Evolutionary conservation across 2,888 invertebrate genomes (phyloP).

Genomic region (Rhyacophila evoluta): DNA sequence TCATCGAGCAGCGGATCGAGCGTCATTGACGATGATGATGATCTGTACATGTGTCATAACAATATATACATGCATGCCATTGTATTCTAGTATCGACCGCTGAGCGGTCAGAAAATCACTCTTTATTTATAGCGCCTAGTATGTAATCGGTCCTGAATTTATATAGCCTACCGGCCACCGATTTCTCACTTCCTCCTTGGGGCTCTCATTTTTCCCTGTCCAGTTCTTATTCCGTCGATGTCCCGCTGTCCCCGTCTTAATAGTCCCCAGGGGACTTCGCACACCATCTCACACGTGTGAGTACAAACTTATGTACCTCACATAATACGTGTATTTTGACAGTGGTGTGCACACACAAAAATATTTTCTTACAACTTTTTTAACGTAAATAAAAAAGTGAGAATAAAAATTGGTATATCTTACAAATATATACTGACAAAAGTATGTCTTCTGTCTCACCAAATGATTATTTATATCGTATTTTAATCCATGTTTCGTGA

Average conservation of each 20-base stretch:
- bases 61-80: too few species aligned
- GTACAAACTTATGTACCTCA: not conserved
- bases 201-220: slow-evolving; percentile 22
- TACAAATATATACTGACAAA: too few species aligned
- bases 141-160: slow-evolving; percentile 19
- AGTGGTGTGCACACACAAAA: too few species aligned
- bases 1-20: not conserved
- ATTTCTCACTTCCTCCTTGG: slow-evolving; percentile 24
- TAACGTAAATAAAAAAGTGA: too few species aligned
- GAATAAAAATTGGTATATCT: too few species aligned
- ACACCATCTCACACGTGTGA: not conserved
- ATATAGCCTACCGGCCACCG: not conserved
- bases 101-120: not conserved
- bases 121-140: not conserved
- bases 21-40: too few species aligned
- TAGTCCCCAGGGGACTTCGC: slow-evolving; percentile 17
- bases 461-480: too few species aligned
- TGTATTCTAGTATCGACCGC: too few species aligned
- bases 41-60: too few species aligned
- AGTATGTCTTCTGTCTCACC: too few species aligned
- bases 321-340: not conserved
- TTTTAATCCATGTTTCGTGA: too few species aligned
- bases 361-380: too few species aligned
- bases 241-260: slow-evolving; percentile 19
- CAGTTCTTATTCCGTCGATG: slow-evolving; percentile 22